Evolutionary conservation across 2,113 vertebrate genomes (phyloP).

Genomic region (Phoenicopterus ruber): DNA sequence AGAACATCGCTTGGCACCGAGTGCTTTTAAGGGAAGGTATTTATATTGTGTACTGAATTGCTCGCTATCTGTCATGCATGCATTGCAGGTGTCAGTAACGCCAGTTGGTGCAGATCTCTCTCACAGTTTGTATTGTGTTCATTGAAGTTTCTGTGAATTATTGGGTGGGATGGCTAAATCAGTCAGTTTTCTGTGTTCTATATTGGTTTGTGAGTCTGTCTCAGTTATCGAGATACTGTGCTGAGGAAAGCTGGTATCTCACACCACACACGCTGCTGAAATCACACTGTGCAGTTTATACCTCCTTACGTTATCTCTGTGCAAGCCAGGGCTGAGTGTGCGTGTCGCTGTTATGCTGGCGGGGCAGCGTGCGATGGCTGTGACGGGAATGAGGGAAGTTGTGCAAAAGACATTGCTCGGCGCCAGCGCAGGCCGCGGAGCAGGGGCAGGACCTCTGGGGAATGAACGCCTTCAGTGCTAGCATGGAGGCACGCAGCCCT

Average conservation of each 20-base stretch:
- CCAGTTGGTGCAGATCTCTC: rapidly evolving
- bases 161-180: not conserved
- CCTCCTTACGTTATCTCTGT: not conserved
- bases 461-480: not conserved
- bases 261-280: not conserved
- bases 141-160: not conserved
- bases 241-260: not conserved
- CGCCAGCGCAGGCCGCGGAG: not conserved
- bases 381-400: not conserved
- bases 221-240: not conserved
- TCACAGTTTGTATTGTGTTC: not conserved
- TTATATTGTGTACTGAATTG: not conserved
- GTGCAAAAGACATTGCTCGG: not conserved
- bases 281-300: not conserved
- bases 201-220: not conserved
- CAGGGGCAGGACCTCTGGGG: not conserved
- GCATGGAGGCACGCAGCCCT: not conserved
- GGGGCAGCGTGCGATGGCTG: not conserved
- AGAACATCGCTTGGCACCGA: not conserved
- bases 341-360: not conserved
- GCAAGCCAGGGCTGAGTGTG: not conserved
- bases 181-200: not conserved
- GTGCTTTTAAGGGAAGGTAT: not conserved
- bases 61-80: not conserved
- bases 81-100: not conserved